Evolutionary conservation across 2,888 invertebrate genomes (phyloP).

Genomic region (Drosophila yooni): DNA sequence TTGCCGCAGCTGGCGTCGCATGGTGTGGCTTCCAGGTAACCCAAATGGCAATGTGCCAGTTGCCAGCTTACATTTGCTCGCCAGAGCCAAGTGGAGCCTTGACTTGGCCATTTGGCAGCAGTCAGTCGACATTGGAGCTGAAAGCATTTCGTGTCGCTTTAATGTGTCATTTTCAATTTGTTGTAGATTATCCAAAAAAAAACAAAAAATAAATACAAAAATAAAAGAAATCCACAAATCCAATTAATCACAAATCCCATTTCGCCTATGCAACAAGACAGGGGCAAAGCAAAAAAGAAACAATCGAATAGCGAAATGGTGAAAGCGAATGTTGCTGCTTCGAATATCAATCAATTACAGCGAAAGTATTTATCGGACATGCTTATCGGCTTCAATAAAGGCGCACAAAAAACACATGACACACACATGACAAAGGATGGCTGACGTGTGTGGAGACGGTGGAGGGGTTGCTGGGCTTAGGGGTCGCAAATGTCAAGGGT

Average conservation of each 20-base stretch:
- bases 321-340: constrained; percentile 53
- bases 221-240: constrained; percentile 34
- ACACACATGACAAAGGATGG: constrained; percentile 46
- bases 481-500: constrained; percentile 45
- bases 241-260: constrained; percentile 75
- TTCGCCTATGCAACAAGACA: constrained; percentile 26
- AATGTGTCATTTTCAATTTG: constrained; percentile 49
- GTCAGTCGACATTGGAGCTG: constrained; percentile 29
- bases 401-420: constrained; percentile 45
- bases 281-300: neutral
- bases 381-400: constrained; percentile 65
- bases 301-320: constrained; percentile 19
- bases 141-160: constrained; percentile 30
- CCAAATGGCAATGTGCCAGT: constrained; percentile 74
- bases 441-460: neutral
- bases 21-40: constrained; percentile 73
- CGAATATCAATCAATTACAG: constrained; percentile 71
- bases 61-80: constrained; percentile 31
- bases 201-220: neutral
- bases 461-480: neutral
- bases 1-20: constrained; percentile 43
- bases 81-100: constrained; percentile 27
- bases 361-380: constrained; percentile 67
- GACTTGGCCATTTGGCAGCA: constrained; percentile 39
- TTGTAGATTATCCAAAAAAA: constrained; percentile 28